Base-by-base conservation (phyloP, 2,888 invertebrate genomes). In the Plebejus melissa region DNA sequence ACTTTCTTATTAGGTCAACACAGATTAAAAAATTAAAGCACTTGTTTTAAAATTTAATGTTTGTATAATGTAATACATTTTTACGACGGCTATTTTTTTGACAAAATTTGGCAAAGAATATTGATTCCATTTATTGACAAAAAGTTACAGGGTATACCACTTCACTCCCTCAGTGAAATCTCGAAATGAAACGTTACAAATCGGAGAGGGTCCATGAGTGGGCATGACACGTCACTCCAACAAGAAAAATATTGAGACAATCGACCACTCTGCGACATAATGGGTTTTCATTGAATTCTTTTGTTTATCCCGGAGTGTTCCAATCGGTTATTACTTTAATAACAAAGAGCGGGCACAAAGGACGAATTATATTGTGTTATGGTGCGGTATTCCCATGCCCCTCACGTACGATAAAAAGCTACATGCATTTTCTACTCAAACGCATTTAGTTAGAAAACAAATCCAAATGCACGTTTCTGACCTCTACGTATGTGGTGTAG, bases 261-360 rank as follows among this genome's bases (percentile, higher is more conserved):
- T 90, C 90, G 87, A 79, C 84, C 81, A 82, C 92, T 93, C 84
- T 87, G 83, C 88, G 89, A 91, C 93, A 92, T 92, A 93, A 93
- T 93, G 89, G 93, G 90, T 88, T 93, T 91, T 90, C 92, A 92
- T 91, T 91, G 89, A 92, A 93, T 93, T 90, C 93, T 93, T 93
- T 93, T 93, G 93, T 93, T 93, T 93, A 90, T 89, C 90, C 92
- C 89, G 91, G 92, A 92, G 92, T 91, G 91, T 91, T 92, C 89
- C 92, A 92, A 92, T 93, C 90, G 91, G 90, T 93, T 93, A 93
- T 93, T 93, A 91, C 91, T 92, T 90, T 92, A 93, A 93, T 93
- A 93, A 93, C 92, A 93, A 93, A 90, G 91, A 87, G 88, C 84
- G 82, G 82, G 86, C 85, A 92, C 91, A 92, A 93, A 92, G 90